Evolutionary conservation across 2,797 vertebrate species (phyloP).

Genomic region (Champsocephalus esox): DNA sequence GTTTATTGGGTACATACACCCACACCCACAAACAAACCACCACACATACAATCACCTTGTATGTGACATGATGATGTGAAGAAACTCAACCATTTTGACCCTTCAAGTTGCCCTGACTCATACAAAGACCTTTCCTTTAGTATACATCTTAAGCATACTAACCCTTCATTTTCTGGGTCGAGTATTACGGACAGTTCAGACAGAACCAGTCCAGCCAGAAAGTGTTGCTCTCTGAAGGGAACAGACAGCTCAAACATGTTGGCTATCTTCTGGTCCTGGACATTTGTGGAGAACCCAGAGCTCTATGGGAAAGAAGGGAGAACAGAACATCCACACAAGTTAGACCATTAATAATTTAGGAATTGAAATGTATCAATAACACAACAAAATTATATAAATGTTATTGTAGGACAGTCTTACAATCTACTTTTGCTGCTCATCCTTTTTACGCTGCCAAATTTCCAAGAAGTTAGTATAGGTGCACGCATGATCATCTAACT

Average conservation of each 20-base stretch:
- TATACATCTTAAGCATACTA: slow-evolving; percentile 64
- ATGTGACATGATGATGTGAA: neutral
- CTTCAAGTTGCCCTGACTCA: neutral
- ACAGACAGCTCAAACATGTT: slow-evolving; percentile 99
- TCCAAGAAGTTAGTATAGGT: neutral
- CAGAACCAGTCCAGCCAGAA: slow-evolving; percentile 93
- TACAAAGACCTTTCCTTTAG: neutral
- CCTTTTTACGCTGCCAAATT: neutral
- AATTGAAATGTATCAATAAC: too few relatives aligned
- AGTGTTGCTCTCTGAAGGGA: slow-evolving; percentile 98
- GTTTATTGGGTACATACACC: neutral
- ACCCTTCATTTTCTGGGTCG: slow-evolving; percentile 97
- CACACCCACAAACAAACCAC: neutral
- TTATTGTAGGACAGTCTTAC: too few relatives aligned
- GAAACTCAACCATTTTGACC: neutral
- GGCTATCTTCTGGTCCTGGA: slow-evolving; percentile 98
- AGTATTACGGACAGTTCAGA: slow-evolving; percentile 95
- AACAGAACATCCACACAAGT: neutral
- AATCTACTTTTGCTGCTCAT: too few relatives aligned
- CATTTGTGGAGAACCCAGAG: slow-evolving; percentile 96
- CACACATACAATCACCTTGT: too few relatives aligned
- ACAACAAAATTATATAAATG: too few relatives aligned
- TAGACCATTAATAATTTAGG: neutral
- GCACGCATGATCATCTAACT: neutral
- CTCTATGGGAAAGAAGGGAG: slow-evolving; percentile 83